phyloP scores from a whole-genome alignment of 2,888 invertebrate species.

The Villa cingulata region DNA sequence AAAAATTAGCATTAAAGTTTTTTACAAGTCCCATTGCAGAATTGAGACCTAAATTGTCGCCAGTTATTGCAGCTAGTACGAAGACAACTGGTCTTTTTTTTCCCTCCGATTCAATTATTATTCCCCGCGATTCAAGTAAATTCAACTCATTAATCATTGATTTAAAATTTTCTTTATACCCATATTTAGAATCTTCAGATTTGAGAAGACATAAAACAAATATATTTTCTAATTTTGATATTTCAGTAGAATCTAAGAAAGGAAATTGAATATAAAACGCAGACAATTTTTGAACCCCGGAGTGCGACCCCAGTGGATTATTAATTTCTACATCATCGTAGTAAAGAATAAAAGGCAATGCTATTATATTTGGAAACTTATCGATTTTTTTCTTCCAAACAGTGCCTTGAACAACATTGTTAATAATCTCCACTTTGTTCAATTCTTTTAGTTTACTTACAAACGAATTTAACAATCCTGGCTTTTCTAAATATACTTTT shows the following conservation, averaged over 20 bases:
- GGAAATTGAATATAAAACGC: constrained; percentile 4
- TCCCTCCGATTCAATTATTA: no score
- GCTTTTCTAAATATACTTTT: no score
- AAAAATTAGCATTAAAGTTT: background rate
- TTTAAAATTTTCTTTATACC: background rate
- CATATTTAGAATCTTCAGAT: background rate
- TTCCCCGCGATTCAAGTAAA: no score
- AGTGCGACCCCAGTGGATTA: constrained; percentile 6
- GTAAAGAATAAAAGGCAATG: constrained; percentile 5
- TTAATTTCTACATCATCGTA: constrained; percentile 8
- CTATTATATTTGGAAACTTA: no score
- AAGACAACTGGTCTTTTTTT: no score
- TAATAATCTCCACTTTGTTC: no score
- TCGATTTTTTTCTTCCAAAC: no score
- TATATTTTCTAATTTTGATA: constrained; percentile 9
- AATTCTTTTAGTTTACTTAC: no score
- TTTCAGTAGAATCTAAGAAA: background rate
- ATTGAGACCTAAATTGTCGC: constrained; percentile 7
- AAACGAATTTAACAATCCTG: no score
- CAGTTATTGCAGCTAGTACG: background rate
- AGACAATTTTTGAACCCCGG: constrained; percentile 1
- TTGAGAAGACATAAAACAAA: background rate
- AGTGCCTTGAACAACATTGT: no score
- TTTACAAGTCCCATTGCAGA: constrained; percentile 2
- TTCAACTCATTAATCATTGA: no score